phyloP scores from a whole-genome alignment of 2,888 invertebrate species.

The Plagodis pulveraria region DNA sequence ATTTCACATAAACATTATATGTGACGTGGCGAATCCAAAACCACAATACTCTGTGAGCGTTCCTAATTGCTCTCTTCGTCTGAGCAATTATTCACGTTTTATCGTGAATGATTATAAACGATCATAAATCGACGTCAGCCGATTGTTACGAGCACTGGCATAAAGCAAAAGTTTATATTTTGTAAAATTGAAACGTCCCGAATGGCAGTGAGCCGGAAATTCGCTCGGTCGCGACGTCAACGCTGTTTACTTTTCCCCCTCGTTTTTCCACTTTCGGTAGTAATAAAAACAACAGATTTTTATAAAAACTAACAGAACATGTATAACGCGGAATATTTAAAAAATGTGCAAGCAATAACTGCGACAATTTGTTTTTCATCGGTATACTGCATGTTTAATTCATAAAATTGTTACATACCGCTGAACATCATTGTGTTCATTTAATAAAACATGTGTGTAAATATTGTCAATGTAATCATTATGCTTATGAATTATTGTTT shows the following conservation, averaged over 20 bases:
- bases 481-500: slow-evolving; percentile 2
- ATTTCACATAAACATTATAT: no score
- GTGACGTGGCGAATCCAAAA: background rate
- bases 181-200: slow-evolving; percentile 67
- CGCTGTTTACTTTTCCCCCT: slow-evolving; percentile 62
- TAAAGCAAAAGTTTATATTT: slow-evolving; percentile 62
- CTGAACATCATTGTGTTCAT: slow-evolving; percentile 5
- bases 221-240: slow-evolving; percentile 59
- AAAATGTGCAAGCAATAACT: slow-evolving; percentile 3
- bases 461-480: slow-evolving; percentile 7
- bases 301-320: slow-evolving; percentile 50
- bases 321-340: slow-evolving; percentile 32
- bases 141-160: slow-evolving; percentile 48
- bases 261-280: slow-evolving; percentile 60
- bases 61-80: slow-evolving; percentile 8
- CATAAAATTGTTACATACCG: slow-evolving; percentile 1
- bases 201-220: slow-evolving; percentile 70
- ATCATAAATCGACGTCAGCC: slow-evolving; percentile 47
- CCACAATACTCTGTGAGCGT: background rate
- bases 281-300: slow-evolving; percentile 57
- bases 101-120: slow-evolving; percentile 23
- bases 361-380: background rate
- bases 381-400: background rate
- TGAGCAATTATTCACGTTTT: slow-evolving; percentile 14
- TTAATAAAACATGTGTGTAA: slow-evolving; percentile 15